Base-by-base conservation (phyloP, 2,888 invertebrate genomes). In the Euplagia quadripunctaria region DNA sequence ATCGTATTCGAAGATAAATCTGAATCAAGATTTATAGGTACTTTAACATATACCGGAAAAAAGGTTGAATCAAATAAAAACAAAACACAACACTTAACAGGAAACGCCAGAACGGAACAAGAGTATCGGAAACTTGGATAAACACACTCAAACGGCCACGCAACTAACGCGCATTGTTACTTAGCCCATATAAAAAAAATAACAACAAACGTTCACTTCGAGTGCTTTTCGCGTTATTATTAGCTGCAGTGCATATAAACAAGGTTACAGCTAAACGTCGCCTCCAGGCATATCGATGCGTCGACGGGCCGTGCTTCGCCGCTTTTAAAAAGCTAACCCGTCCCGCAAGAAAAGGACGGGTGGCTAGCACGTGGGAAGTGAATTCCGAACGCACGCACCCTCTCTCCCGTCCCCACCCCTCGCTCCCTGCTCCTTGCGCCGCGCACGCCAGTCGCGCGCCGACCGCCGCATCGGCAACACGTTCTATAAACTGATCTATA, bases 301-400 rank as follows among this genome's bases (percentile, higher is more conserved):
- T 93, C 90, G 91, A 89, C 91, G 91, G 89, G 87, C 90, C 90
- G 80, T 83, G 86, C 87, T 88, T 89, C 85, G 83, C 90, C 86
- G 92, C 92, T 93, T 94, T 94, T 93, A 91, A 95, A 95, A 95
- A 94, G 94, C 94, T 91, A 94, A 95, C 95, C 94, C 94, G 94
- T 94, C 94, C 94, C 87, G 93, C 87, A 91, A 92, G 94, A 94
- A 93, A 93, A 93, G 93, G 95, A 94, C 92, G 93, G 93, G 85
- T 86, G 89, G 86, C 90, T 86, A 85, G 92, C 95, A 95, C 95
- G 95, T 95, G 95, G 95, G 95, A 94, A 94, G 95, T 92, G 93
- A 93, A 96, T 96, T 95, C 95, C 95, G 91, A 94, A 94, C 94
- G 94, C 94, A 96, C 96, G 96, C 96, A 96, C 94, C 92, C 93